Percentiles rank a stretch among this genome's conserved stretches.
Conservation (phyloP, 2,888 invertebrate genomes). For the Papilio demoleus region DNA sequence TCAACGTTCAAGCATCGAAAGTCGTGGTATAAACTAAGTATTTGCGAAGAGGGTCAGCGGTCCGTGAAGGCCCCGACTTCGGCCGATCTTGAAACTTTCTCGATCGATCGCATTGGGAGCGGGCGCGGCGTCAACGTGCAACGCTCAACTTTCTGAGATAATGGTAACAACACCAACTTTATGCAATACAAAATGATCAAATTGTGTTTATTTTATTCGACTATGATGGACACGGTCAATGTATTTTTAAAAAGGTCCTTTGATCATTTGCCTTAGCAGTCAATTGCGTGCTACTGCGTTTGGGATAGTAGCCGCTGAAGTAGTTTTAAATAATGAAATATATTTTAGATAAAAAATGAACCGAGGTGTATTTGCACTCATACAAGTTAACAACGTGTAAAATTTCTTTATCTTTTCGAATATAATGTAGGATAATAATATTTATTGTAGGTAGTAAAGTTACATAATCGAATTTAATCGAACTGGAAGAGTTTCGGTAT, state of each 20-base stretch:
- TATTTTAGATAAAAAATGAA: no score
- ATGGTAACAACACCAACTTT: neutral
- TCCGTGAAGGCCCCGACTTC: conserved; percentile 48
- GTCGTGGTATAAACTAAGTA: conserved; percentile 39
- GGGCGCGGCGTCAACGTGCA: conserved; percentile 33
- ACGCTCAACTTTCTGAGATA: conserved; percentile 2
- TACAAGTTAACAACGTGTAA: neutral
- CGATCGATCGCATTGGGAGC: conserved; percentile 49
- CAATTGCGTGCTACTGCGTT: neutral
- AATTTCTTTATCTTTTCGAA: neutral
- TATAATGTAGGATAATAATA: neutral
- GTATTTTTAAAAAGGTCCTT: neutral
- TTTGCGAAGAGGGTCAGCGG: conserved; percentile 50
- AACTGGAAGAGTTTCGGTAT: conserved; percentile 25
- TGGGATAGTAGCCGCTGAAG: neutral
- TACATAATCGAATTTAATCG: conserved; percentile 17
- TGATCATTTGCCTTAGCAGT: neutral
- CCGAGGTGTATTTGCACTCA: no score
- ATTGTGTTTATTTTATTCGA: neutral
- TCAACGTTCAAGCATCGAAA: conserved; percentile 32
- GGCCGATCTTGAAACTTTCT: conserved; percentile 46
- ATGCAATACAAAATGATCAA: neutral
- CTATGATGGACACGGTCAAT: neutral
- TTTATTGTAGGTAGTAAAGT: neutral
- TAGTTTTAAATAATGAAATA: no score